Conservation (phyloP, 2,113 vertebrate genomes). For the Azemiops feae region DNA sequence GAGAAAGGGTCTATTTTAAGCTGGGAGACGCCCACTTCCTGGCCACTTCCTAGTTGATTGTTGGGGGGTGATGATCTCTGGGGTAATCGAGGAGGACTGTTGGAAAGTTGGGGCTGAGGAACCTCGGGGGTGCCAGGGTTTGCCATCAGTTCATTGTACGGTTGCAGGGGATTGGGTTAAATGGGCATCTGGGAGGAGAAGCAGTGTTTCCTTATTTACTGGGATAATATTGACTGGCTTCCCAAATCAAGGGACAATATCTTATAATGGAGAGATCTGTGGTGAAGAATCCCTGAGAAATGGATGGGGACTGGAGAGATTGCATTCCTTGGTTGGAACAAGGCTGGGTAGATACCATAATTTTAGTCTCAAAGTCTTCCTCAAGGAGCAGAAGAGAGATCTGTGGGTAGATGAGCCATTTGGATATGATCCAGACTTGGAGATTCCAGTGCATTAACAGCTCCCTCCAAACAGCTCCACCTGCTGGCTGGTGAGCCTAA, state of each 20-base stretch:
- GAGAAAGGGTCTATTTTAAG: slow-evolving; percentile 40
- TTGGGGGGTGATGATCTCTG: background rate
- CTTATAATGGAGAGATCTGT: background rate
- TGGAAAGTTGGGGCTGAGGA: background rate
- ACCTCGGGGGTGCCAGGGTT: background rate
- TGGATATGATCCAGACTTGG: too few relatives aligned
- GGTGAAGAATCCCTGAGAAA: background rate
- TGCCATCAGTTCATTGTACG: background rate
- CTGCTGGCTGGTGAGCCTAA: background rate
- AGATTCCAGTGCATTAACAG: background rate
- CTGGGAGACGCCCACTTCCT: slow-evolving; percentile 28
- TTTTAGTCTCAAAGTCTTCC: too few relatives aligned
- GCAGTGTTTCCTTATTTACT: background rate
- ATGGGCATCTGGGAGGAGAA: background rate
- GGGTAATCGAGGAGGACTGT: background rate
- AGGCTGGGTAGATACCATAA: too few relatives aligned
- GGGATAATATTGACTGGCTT: background rate
- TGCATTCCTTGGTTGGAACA: background rate
- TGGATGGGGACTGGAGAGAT: background rate
- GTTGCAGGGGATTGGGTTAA: background rate
- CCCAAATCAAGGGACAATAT: background rate
- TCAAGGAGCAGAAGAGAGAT: background rate
- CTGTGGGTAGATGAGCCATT: background rate
- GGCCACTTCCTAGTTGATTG: background rate
- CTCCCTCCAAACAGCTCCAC: background rate